A percentile compares a stretch with the other conserved stretches of the same genome.
Evolutionary conservation across 2,113 vertebrate species (phyloP).

Genomic region (Chrysochloris asiatica): DNA sequence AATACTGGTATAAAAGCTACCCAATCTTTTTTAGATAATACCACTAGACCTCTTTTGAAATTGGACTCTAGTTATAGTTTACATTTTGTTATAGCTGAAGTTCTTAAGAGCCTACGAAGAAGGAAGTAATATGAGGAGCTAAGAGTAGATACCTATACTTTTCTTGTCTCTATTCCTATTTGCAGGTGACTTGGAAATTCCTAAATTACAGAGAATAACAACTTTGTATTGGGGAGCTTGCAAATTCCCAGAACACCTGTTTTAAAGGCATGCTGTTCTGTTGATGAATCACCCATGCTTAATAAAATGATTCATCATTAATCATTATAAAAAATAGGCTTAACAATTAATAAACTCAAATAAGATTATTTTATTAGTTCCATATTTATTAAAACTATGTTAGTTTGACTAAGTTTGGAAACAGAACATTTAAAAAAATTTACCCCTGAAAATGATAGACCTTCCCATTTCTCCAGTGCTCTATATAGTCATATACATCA

Average conservation of each 20-base stretch:
- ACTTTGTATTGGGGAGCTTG: constrained; percentile 37
- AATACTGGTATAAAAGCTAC: not conserved
- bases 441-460: constrained; percentile 22
- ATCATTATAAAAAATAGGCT: constrained; percentile 84
- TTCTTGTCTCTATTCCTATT: constrained; percentile 45
- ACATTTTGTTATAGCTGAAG: constrained; percentile 62
- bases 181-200: constrained; percentile 69
- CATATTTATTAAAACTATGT: constrained; percentile 71
- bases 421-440: constrained; percentile 41
- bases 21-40: constrained; percentile 54
- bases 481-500: not conserved
- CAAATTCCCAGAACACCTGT: constrained; percentile 79
- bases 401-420: constrained; percentile 55
- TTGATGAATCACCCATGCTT: constrained; percentile 83
- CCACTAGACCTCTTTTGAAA: constrained; percentile 53
- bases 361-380: constrained; percentile 70
- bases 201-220: constrained; percentile 15
- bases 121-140: not conserved
- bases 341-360: constrained; percentile 83
- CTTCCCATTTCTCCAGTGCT: constrained; percentile 55
- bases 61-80: constrained; percentile 45
- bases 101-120: constrained; percentile 46
- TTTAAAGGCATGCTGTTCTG: constrained; percentile 74
- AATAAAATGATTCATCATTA: constrained; percentile 83
- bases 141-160: constrained; percentile 47